Base-by-base conservation (phyloP, 2,888 invertebrate genomes). In the Synergus itoensis region DNA sequence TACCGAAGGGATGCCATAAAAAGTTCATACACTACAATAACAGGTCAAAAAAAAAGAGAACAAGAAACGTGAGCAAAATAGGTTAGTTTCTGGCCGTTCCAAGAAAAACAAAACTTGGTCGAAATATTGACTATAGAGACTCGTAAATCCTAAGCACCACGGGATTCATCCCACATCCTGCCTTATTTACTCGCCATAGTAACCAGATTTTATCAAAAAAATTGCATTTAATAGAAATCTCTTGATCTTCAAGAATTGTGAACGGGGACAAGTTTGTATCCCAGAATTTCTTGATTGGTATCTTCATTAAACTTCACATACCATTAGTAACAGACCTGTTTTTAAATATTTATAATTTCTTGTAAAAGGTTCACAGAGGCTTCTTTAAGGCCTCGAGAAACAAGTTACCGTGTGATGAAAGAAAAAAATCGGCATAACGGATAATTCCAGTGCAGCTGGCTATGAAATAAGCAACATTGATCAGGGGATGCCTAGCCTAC, bases 401-500 rank as follows among this genome's bases (percentile, higher is more conserved):
- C 12, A 53, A 53, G 16, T 16, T 60, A 21, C 21, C 4, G 18
- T 0, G 21, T 60, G 60, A 60, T 21, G 48, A 28, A 48, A 28
- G 12, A n/a, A 8, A 36, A n/a, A 53, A 73, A 48, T 45, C 8
- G 12, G 8, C 12, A 67, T 45, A 28, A 69, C 28, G 16, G n/a
- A 36, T 73, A 53, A 53, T 53, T 73, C 21, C 60, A 77, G 73
- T 80, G 77, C 79, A 83, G 84, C 82, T 79, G 85, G 84, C 80
- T 84, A 84, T 84, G 83, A 87, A 86, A 86, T 86, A 86, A 81
- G 85, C 81, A 81, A 87, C 81, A 82, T 83, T 85, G 75, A 87
- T 87, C 85, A 89, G 91, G 92, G 92, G 91, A 92, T 92, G 92
- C 92, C 92, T 90, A 92, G 92, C 89, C 91, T 92, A 90, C 91